Evolutionary conservation across 2,113 vertebrate species (phyloP), one percentile per base, ranked within the genome.

Genomic region (Lophius piscatorius): DNA sequence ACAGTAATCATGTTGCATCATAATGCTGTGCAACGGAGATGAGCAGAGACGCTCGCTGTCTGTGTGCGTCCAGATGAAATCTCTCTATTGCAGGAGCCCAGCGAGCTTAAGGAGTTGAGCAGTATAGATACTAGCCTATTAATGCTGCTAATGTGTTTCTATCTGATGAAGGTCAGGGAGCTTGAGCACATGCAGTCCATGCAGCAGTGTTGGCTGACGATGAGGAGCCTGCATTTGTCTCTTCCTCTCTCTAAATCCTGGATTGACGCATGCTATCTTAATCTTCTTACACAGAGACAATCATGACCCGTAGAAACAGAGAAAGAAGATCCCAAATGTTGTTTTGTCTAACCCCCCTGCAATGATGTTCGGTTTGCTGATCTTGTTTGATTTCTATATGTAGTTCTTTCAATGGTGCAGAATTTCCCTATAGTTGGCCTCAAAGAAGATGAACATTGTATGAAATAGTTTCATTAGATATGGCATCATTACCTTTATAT

Each of bases 271-370:
- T 92, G 82, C 89, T 85, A 88, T 89, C 87, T 87, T 94, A 95
- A 95, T 94, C 94, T 93, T 80, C 88, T 95, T 94, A 94, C 79
- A 83, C 84, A 77, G 86, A 89, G 91, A 85, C 91, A 92, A 89
- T 92, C 89, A 63, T 81, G 66, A 87, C 18, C 72, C 65, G 69
- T 44, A 76, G 80, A 64, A 51, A 46, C 28, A 64, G 35, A 63
- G 55, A 38, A 14, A 60, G 48, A 40, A 52, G 40, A 63, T 34
- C 34, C 24, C 40, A 52, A 16, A 74, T 51, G 62, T 41, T 61
- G 65, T 20, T 3, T 21, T 8, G 5, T 59, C 40, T 51, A n/a
- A 57, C 26, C 4, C 8, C 16, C 12, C 34, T 40, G 28, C 18
- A 48, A 59, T 48, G n/a, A n/a, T n/a, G n/a, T n/a, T n/a, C n/a